These are phyloP conservation scores for Chaetorhynchus papuensis DNA, from an alignment of 2,113 vertebrate species.

Conservation along the genomic window DNA sequence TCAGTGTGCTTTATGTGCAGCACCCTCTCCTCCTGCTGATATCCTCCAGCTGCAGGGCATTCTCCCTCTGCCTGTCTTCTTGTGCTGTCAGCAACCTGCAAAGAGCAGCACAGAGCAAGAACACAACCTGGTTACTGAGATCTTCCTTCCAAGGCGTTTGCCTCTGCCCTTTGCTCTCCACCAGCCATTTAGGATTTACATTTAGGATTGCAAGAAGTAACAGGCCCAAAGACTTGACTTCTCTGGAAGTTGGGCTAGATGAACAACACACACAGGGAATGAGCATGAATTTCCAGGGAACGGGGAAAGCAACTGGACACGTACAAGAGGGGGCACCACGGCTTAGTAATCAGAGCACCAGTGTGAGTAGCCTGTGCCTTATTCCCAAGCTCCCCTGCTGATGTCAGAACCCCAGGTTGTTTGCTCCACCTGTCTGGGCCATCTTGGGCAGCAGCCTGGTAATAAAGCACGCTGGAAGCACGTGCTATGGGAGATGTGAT, in stretches of 20 bases:
- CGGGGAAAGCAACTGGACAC: not conserved
- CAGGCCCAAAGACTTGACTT: not conserved
- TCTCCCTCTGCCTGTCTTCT: constrained; percentile 70
- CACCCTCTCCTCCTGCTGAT: constrained; percentile 61
- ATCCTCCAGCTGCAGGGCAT: constrained; percentile 66
- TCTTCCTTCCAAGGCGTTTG: not conserved
- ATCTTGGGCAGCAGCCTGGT: not conserved
- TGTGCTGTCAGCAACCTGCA: constrained; percentile 74
- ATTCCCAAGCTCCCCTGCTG: not conserved
- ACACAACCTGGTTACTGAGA: not conserved
- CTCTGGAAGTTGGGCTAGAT: not conserved
- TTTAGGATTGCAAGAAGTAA: not conserved
- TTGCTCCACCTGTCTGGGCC: not conserved
- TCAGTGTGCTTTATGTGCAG: constrained; percentile 41
- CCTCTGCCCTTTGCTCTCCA: not conserved
- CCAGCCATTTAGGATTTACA: not conserved
- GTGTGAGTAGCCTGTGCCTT: not conserved
- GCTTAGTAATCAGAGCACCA: not conserved
- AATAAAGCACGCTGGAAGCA: not conserved
- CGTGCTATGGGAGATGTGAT: not conserved
- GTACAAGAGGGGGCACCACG: not conserved
- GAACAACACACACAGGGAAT: not conserved
- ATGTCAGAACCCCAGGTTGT: not conserved
- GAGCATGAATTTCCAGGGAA: not conserved
- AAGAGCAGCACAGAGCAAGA: not conserved